Evolutionary conservation across 2,888 invertebrate genomes (phyloP), one percentile per base, ranked within the genome.

Genomic region (Phorcus lineatus): DNA sequence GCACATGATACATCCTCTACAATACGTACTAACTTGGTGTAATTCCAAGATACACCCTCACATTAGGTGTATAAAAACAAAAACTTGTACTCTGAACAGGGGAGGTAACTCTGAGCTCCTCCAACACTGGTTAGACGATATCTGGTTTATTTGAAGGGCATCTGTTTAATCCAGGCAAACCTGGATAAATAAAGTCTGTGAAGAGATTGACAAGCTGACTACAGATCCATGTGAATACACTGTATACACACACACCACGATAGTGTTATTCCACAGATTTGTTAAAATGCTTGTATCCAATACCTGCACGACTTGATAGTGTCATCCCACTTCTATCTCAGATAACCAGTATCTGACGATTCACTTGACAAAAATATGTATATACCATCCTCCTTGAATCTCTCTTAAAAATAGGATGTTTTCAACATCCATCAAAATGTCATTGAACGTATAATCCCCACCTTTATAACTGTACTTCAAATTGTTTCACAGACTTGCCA

Each of bases 401-500:
- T 74, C 74, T 52, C 24, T 47, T 40, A 74, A 53, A 74, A 70
- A 70, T 36, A 70, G 13, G 40, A 70, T 36, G 24, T 62, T n/a
- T 24, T 52, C 40, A 74, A 40, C 52, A 16, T 52, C 52, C 52
- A 40, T 74, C 74, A 52, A n/a, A 36, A 24, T 74, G 52, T 52
- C 74, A 22, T 47, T 52, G 19, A 9, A 47, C 11, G 47, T 22
- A 74, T 53, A 74, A 52, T 22, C n/a, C 19, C 22, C 36, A 47
- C 74, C 36, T 52, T 52, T 74, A 82, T 81, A 86, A 83, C 79
- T 87, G 82, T 16, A 88, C 85, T 82, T 86, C 84, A 78, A 86
- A 88, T 77, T 86, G 83, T 80, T 88, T 86, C 70, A 85, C 85
- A 74, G 82, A 81, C 78, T 86, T 84, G 22, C 80, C 57, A 9